phyloP scores from a whole-genome alignment of 2,888 invertebrate species.

The Muschampia plurimacula region DNA sequence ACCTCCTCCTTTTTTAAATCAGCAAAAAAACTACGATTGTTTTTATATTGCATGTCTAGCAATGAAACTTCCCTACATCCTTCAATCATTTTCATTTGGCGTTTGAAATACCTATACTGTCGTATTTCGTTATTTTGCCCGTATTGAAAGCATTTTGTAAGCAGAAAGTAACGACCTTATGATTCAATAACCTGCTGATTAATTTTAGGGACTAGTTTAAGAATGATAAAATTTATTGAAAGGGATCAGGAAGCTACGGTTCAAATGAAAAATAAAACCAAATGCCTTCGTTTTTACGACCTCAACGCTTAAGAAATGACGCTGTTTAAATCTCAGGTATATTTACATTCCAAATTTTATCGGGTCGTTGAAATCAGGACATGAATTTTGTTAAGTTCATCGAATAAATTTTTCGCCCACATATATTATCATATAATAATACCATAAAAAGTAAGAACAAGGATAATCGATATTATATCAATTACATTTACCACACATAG shows the following conservation, averaged over 20 bases:
- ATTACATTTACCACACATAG: no score
- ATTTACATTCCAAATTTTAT: constrained; percentile 33
- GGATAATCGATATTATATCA: neutral
- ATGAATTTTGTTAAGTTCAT: constrained; percentile 18
- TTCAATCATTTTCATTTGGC: constrained; percentile 1
- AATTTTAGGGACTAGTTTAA: constrained; percentile 4
- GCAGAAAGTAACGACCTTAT: neutral
- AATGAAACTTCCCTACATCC: no score
- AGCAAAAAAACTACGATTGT: no score
- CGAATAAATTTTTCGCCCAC: constrained; percentile 24
- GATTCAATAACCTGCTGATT: constrained; percentile 14
- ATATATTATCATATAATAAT: neutral
- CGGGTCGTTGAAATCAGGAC: constrained; percentile 18
- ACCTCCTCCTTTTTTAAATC: no score
- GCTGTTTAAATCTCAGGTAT: constrained; percentile 20
- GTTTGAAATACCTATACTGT: neutral
- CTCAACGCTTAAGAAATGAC: neutral
- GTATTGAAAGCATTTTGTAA: neutral
- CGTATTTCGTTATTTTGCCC: no score
- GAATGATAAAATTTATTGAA: constrained; percentile 4
- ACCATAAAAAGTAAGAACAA: constrained; percentile 19
- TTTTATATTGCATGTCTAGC: no score
- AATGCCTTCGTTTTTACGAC: constrained; percentile 23
- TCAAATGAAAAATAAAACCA: constrained; percentile 20
- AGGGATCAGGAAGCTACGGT: neutral